Base-by-base conservation (phyloP, 2,113 vertebrate species). In the Cynocephalus volans region DNA sequence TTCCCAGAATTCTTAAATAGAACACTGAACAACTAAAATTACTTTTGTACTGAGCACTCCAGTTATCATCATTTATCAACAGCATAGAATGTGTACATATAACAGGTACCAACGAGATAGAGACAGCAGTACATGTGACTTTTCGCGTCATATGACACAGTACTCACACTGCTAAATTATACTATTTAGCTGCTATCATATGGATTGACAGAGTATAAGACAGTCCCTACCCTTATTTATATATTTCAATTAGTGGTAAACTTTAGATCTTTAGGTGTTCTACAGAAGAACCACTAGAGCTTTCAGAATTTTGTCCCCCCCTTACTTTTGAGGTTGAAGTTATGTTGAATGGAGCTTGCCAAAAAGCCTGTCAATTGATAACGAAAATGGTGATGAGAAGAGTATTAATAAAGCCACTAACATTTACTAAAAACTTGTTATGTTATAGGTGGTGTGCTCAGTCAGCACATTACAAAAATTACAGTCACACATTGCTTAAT, bases 221-320 rank as follows among this genome's bases (percentile, higher is more conserved):
- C 24, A 69, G 21, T 41, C 28, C 26, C 15, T 67, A 13, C 8
- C 36, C 52, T 17, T 72, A 24, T 62, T 56, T 33, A 69, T 56
- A 69, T 65, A 82, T 54, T 5, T 84, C 28, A 88, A 84, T 64
- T 73, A 73, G 6, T 80, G 14, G 23, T 79, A 83, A 90, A 64
- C 50, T 93, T 95, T 19, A 80, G 24, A 84, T 64, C 36, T 23
- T 92, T 8, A 26, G 19, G 11, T 92, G 15, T 86, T 79, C 14
- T 72, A 83, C 7, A 84, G 28, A 90, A 84, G 28, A 90, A 88
- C 73, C 60, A 41, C 45, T 62, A 65, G 3, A 41, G 56, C 83
- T 79, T 95, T 80, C 77, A 70, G 48, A 95, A 94, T 67, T 85
- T 60, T 86, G 5, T 69, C 45, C 6, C 13, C 58, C 21, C 24